Evolutionary conservation across 1,140 invertebrate genomes (phyloP).

Genomic region (Diorhabda sublineata): DNA sequence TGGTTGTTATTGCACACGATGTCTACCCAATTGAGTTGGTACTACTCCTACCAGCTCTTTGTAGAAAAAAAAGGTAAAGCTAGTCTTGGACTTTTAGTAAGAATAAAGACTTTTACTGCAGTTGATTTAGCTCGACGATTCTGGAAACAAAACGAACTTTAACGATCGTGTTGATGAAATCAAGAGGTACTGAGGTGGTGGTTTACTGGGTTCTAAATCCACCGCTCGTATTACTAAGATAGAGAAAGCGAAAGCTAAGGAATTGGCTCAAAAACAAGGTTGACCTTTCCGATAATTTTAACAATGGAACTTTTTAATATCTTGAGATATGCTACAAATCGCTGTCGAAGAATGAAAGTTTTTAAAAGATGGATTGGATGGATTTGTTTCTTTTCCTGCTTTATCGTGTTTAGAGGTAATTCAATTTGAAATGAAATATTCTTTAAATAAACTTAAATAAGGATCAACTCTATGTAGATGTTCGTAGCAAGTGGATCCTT

Average conservation of each 20-base stretch:
- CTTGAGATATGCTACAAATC: too few relatives aligned
- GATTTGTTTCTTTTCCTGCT: too few relatives aligned
- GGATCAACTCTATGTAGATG: too few relatives aligned
- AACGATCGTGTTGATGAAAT: conserved; percentile 97
- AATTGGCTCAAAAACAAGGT: conserved; percentile 84
- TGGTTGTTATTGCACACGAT: conserved; percentile 98
- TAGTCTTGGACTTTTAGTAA: conserved; percentile 83
- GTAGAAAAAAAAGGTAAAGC: conserved; percentile 99
- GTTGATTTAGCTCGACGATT: conserved; percentile 73
- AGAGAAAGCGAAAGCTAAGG: conserved; percentile 91
- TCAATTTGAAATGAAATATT: too few relatives aligned
- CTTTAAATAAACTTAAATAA: too few relatives aligned
- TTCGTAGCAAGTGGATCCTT: too few relatives aligned
- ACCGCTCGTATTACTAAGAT: conserved; percentile 90
- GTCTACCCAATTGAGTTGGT: conserved; percentile 99
- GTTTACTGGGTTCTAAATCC: conserved; percentile 89
- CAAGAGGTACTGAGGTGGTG: conserved; percentile 96
- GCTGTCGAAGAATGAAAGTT: too few relatives aligned
- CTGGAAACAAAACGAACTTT: conserved; percentile 75
- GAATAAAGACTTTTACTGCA: conserved; percentile 86
- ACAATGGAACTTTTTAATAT: not conserved
- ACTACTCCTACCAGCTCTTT: conserved; percentile 93
- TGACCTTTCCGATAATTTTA: conserved; percentile 43
- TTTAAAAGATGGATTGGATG: too few relatives aligned
- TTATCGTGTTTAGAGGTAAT: too few relatives aligned